A percentile compares a stretch with the other conserved stretches of the same genome.
Conservation (phyloP, 2,888 invertebrate genomes). For the Bibio marci region DNA sequence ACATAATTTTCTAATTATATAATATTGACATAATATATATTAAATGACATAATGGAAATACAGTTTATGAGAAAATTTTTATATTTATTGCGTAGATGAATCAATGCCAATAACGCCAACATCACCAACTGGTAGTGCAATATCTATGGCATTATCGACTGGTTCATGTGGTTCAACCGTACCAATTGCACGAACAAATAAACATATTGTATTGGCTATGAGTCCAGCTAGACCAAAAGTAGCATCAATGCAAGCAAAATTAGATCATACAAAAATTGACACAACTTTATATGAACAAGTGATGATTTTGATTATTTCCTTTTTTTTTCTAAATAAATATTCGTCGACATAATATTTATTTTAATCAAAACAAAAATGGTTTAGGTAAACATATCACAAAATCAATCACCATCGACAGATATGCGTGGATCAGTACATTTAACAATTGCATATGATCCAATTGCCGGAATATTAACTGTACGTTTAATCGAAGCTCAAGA, state of each 20-base stretch:
- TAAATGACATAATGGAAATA: too few species aligned
- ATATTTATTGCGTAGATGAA: too few species aligned
- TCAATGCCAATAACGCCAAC: conserved; percentile 30
- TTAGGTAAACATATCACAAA: conserved; percentile 12
- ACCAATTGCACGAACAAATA: conserved; percentile 33
- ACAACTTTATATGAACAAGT: conserved; percentile 37
- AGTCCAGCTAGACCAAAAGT: conserved; percentile 31
- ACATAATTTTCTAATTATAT: too few species aligned
- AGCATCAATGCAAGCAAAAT: conserved; percentile 42
- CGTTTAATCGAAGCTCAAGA: conserved; percentile 43
- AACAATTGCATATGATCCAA: conserved; percentile 40
- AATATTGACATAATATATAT: too few species aligned
- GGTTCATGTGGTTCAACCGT: conserved; percentile 19
- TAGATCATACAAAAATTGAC: conserved; percentile 45
- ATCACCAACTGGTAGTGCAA: conserved; percentile 29
- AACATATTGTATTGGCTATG: conserved; percentile 36
- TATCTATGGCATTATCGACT: conserved; percentile 26
- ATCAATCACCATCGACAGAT: conserved; percentile 27
- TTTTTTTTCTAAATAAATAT: too few species aligned
- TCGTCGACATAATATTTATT: too few species aligned
- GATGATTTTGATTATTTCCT: conserved; percentile 10
- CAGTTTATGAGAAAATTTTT: too few species aligned
- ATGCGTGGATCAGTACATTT: conserved; percentile 43
- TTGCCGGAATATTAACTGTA: conserved; percentile 43
- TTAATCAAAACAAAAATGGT: conserved; percentile 1